phyloP scores from a whole-genome alignment of 2,888 invertebrate genomes.

The Tryphoninae sp. region DNA sequence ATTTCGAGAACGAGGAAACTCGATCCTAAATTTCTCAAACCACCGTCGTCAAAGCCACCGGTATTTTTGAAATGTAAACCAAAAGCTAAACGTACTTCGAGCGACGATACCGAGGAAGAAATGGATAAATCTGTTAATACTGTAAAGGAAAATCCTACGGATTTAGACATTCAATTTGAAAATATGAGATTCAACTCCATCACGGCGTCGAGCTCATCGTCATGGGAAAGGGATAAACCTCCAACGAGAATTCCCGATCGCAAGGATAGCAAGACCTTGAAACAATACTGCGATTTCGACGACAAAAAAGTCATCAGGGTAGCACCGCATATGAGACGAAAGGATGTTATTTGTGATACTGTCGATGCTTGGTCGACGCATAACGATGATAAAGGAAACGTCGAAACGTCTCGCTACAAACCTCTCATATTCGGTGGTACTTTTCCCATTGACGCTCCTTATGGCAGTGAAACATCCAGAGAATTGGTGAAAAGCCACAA shows the following conservation, averaged over 20 bases:
- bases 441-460: constrained; percentile 91
- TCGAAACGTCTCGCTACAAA: constrained; percentile 80
- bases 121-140: constrained; percentile 3
- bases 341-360: constrained; percentile 84
- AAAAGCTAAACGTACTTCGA: constrained; percentile 61
- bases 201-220: constrained; percentile 66
- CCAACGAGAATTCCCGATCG: constrained; percentile 23
- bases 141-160: constrained; percentile 68
- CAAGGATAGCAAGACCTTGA: constrained; percentile 70
- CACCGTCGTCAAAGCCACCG: constrained; percentile 71
- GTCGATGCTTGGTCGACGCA: constrained; percentile 84
- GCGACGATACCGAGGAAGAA: constrained; percentile 57
- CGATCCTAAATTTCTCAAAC: constrained; percentile 67
- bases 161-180: constrained; percentile 77
- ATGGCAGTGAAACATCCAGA: constrained; percentile 69
- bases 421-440: constrained; percentile 93
- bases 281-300: constrained; percentile 78
- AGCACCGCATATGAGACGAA: constrained; percentile 80
- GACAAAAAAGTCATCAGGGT: constrained; percentile 78
- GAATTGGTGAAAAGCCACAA: constrained; percentile 56
- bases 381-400: constrained; percentile 65
- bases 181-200: constrained; percentile 71
- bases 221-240: constrained; percentile 28
- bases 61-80: constrained; percentile 76
- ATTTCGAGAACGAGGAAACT: constrained; percentile 63